Conservation (phyloP, 2,113 vertebrate species). For the Trochalopteron elliotii region DNA sequence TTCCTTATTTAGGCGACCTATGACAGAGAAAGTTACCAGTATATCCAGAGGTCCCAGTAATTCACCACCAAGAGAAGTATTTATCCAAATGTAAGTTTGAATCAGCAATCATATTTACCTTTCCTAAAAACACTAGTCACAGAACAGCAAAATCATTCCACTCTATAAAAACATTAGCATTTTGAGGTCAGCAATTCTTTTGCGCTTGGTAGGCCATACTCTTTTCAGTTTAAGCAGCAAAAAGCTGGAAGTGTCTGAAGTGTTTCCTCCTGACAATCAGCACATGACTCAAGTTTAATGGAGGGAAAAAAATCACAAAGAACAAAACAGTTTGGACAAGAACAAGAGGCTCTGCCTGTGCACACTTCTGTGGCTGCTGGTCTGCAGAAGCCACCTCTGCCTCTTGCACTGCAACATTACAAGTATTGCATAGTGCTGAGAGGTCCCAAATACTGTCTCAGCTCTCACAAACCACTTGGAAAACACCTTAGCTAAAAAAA, state of each 20-base stretch:
- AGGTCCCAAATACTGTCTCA: not conserved
- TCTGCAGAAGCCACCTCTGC: not conserved
- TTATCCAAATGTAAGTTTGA: not conserved
- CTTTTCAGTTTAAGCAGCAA: not conserved
- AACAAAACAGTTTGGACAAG: not conserved
- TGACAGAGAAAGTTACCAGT: not conserved
- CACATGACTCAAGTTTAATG: not conserved
- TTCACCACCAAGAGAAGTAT: not conserved
- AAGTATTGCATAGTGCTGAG: fast-evolving
- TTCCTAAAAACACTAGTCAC: not conserved
- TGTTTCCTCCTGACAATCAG: not conserved
- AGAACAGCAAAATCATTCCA: not conserved
- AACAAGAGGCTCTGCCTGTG: not conserved
- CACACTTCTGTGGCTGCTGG: not conserved
- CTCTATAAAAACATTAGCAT: not conserved
- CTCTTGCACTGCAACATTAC: not conserved
- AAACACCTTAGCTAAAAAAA: not conserved
- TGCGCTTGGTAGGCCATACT: not conserved
- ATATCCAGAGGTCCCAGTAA: not conserved
- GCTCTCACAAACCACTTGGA: not conserved
- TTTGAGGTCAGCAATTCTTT: not conserved
- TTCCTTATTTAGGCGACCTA: not conserved
- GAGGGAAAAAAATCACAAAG: not conserved
- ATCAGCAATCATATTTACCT: not conserved
- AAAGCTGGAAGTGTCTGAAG: not conserved